These are phyloP conservation scores for Masnerella sp. DNA, from an alignment of 2,888 invertebrate species.

Conservation along the genomic window DNA sequence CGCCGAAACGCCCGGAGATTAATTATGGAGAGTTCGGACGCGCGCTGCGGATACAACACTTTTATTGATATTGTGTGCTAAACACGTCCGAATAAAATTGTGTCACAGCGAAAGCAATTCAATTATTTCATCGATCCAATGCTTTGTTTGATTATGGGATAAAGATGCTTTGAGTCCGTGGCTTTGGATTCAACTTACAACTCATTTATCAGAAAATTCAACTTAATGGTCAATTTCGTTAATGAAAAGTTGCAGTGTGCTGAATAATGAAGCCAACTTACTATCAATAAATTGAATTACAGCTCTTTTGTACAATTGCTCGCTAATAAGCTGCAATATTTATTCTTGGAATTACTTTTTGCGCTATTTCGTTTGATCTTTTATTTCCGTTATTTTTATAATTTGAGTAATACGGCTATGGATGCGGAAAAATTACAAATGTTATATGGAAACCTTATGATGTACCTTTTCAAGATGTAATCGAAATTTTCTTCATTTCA, in stretches of 20 bases:
- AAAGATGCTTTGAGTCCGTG: conserved; percentile 19
- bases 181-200: conserved; percentile 15
- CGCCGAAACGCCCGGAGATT: conserved; percentile 31
- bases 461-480: too few relatives aligned
- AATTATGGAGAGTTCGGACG: conserved; percentile 32
- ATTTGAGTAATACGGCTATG: too few relatives aligned
- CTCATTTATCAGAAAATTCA: conserved; percentile 19
- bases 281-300: not conserved
- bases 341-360: not conserved
- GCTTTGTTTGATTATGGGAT: conserved; percentile 23
- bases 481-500: too few relatives aligned
- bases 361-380: too few relatives aligned
- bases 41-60: not conserved
- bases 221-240: conserved; percentile 31
- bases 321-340: conserved; percentile 1
- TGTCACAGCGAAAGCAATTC: conserved; percentile 13
- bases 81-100: conserved; percentile 29
- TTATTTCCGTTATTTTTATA: too few relatives aligned
- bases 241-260: conserved; percentile 19
- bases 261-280: not conserved
- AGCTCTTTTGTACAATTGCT: not conserved
- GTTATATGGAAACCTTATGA: too few relatives aligned
- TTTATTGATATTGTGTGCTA: conserved; percentile 25
- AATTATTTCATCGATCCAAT: conserved; percentile 16
- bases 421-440: too few relatives aligned